Evolutionary conservation across 2,113 vertebrate genomes (phyloP).

Genomic region (Eurystomus gularis): DNA sequence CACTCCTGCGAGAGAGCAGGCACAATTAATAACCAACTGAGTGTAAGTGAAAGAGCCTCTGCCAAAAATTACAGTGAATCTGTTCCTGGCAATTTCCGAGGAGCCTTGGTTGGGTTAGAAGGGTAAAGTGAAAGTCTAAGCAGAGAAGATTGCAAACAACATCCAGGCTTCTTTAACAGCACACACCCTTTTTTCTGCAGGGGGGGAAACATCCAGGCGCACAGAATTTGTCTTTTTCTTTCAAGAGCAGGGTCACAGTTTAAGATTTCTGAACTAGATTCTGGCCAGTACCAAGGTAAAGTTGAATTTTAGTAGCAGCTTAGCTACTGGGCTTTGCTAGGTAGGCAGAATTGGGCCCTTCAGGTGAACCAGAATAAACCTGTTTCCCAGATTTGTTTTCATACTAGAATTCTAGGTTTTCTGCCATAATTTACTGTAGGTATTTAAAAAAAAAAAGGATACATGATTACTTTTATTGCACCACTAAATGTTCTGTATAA

Average conservation of each 20-base stretch:
- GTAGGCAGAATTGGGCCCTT: neutral
- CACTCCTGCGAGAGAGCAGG: neutral
- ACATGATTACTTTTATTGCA: constrained; percentile 29
- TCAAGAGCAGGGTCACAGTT: neutral
- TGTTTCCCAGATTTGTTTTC: neutral
- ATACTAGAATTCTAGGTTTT: neutral
- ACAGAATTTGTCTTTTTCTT: neutral
- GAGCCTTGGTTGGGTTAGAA: neutral
- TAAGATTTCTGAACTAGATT: neutral
- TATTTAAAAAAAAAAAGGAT: neutral
- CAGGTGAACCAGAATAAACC: constrained; percentile 27
- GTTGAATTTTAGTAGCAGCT: neutral
- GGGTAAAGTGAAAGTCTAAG: neutral
- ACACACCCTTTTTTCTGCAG: neutral
- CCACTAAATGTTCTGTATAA: constrained; percentile 7
- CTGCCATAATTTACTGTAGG: neutral
- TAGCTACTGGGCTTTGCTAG: neutral
- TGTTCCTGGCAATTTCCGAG: neutral
- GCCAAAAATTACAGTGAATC: neutral
- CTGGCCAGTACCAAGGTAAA: neutral
- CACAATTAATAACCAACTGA: neutral
- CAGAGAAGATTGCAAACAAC: neutral
- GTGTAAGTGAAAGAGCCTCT: rapidly evolving
- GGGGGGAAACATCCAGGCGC: neutral
- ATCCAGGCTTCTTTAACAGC: neutral